Evolutionary conservation across 2,888 invertebrate species (phyloP).

Genomic region (Cataglyphis cursor): DNA sequence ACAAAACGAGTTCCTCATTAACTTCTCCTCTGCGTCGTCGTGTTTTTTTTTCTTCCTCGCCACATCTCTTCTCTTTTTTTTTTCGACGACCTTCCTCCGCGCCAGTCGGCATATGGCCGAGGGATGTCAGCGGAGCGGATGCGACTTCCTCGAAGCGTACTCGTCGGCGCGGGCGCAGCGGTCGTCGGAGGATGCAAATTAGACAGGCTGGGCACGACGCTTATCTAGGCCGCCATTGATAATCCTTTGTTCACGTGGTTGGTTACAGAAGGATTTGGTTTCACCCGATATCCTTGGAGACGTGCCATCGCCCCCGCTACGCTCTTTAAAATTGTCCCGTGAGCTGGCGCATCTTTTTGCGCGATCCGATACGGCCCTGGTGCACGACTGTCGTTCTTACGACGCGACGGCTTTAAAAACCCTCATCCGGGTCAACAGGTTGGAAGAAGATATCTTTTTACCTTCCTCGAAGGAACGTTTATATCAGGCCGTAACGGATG

Average conservation of each 20-base stretch:
- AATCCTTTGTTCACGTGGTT: constrained; percentile 57
- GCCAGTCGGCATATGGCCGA: constrained; percentile 38
- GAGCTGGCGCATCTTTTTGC: constrained; percentile 28
- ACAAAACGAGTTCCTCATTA: constrained; percentile 76
- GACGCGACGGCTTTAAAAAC: not conserved
- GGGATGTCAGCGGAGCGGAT: constrained; percentile 1
- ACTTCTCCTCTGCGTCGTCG: constrained; percentile 61
- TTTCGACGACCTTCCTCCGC: constrained; percentile 12
- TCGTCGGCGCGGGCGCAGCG: constrained; percentile 31
- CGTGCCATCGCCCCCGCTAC: not conserved
- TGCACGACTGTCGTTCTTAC: constrained; percentile 2
- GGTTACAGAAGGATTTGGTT: constrained; percentile 56
- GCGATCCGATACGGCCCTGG: constrained; percentile 16
- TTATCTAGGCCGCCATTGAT: constrained; percentile 57
- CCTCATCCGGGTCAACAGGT: constrained; percentile 14
- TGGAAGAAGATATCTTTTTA: constrained; percentile 44
- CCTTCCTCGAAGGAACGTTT: constrained; percentile 4
- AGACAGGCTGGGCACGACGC: constrained; percentile 45
- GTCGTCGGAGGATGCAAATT: constrained; percentile 64
- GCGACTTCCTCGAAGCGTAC: constrained; percentile 56
- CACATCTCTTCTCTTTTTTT: constrained; percentile 33
- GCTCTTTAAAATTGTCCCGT: not conserved
- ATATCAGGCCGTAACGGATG: not conserved
- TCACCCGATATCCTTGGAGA: constrained; percentile 40
- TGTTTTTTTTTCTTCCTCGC: constrained; percentile 19